A percentile compares a stretch with the other conserved stretches of the same genome.
These are phyloP conservation scores for Cirrhinus mrigala DNA, from an alignment of 2,797 vertebrate species.

Conservation along the genomic window DNA sequence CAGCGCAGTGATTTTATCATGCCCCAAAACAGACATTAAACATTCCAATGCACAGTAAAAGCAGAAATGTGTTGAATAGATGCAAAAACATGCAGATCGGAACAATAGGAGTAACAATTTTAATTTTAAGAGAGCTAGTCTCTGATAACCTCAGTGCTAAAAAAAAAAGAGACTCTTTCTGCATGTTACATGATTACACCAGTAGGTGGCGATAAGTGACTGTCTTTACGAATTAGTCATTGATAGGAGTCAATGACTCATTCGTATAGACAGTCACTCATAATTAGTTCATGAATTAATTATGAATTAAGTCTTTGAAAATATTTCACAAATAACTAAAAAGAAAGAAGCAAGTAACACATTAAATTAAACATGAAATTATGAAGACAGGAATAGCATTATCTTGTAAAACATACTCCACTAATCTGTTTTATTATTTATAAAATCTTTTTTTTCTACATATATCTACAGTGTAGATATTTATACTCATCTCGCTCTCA, in stretches of 20 bases:
- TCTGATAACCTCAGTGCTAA: not conserved
- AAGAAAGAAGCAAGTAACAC: no score
- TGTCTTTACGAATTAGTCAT: not conserved
- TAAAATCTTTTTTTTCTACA: no score
- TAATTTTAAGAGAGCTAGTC: not conserved
- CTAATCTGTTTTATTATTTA: no score
- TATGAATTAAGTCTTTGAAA: no score
- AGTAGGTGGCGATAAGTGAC: not conserved
- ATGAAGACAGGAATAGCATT: no score
- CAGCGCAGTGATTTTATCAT: not conserved
- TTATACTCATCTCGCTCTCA: no score
- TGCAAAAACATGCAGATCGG: not conserved
- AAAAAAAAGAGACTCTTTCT: not conserved
- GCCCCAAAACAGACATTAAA: not conserved
- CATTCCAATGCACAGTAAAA: not conserved
- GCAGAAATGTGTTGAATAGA: not conserved
- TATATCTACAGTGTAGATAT: no score
- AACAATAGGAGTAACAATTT: not conserved
- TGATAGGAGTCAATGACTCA: not conserved
- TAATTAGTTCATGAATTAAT: no score
- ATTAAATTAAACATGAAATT: no score
- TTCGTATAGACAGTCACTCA: no score
- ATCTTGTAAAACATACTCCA: no score
- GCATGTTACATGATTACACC: not conserved
- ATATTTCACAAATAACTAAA: no score